Evolutionary conservation across 2,797 vertebrate species (phyloP).

Genomic region (Dendrocincla tyrannina): DNA sequence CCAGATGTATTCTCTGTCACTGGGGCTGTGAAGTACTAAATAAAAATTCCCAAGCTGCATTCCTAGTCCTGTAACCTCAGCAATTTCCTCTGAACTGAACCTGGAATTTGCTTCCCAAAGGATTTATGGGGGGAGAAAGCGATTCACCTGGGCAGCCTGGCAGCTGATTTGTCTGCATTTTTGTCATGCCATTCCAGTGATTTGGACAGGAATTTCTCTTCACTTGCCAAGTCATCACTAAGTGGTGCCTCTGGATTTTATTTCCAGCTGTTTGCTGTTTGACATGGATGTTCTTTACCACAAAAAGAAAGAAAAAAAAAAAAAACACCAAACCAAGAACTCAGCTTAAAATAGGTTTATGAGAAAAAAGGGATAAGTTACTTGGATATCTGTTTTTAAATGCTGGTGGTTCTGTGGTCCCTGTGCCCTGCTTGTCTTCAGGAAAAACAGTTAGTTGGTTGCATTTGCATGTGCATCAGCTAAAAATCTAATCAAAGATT

Average conservation of each 20-base stretch:
- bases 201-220: background rate
- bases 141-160: background rate
- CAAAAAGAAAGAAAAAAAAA: background rate
- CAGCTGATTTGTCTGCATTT: background rate
- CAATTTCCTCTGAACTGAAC: background rate
- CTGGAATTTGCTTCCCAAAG: background rate
- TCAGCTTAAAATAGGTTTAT: background rate
- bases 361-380: background rate
- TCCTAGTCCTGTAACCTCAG: background rate
- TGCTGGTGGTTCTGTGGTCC: background rate
- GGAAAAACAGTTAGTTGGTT: background rate
- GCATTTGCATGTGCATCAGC: background rate
- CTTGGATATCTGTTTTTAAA: background rate
- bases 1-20: accelerated
- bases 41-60: background rate
- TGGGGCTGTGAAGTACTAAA: background rate
- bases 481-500: background rate
- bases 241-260: background rate
- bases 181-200: accelerated
- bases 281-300: background rate
- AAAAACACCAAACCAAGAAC: background rate
- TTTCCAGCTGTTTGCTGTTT: background rate
- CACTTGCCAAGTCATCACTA: background rate
- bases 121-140: background rate
- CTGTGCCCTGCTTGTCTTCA: background rate